Evolutionary conservation across 2,888 invertebrate genomes (phyloP), one percentile per base, ranked within the genome.

Genomic region (Acrocyrtus sp.): DNA sequence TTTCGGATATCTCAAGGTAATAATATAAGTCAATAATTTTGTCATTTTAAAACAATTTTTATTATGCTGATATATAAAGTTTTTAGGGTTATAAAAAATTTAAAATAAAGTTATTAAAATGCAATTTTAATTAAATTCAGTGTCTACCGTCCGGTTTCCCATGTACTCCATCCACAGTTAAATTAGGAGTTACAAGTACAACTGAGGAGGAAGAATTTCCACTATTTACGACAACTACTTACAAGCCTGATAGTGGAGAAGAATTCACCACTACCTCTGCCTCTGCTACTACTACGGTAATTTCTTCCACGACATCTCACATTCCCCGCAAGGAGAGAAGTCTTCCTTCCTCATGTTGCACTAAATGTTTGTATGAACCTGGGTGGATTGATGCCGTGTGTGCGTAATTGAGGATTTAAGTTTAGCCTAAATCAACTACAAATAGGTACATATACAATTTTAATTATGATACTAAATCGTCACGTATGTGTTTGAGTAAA

Each of bases 311-410:
- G 12, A 34, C 34, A 5, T 12, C 21, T 5, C 22, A n/a, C 17
- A 21, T 54, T 54, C 54, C 27, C 43, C 3, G 17, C 54, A 48
- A 51, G 5, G 17, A 39, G n/a, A 17, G 24, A n/a, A 10, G 39
- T 22, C 29, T 51, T n/a, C 39, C 41, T 24, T 34, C 61, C 19
- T n/a, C 47, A 5, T 72, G 75, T 45, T 72, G 75, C 34, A 68
- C 60, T 21, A 50, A 57, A 39, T 77, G 77, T 50, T 48, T 74
- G 4, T 74, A 63, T 53, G 72, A 77, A 34, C 60, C 63, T 12
- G 77, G 77, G 1, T 77, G 77, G 77, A 77, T 77, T 29, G 77
- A 77, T 43, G 77, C 77, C 29, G 62, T 57, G 6, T 77, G 77
- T 51, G 61, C 57, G 54, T 77, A 27, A 63, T 15, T n/a, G n/a